These are phyloP conservation scores for Brachynemurus nebulosus DNA, from an alignment of 2,888 invertebrate species.

Conservation along the genomic window DNA sequence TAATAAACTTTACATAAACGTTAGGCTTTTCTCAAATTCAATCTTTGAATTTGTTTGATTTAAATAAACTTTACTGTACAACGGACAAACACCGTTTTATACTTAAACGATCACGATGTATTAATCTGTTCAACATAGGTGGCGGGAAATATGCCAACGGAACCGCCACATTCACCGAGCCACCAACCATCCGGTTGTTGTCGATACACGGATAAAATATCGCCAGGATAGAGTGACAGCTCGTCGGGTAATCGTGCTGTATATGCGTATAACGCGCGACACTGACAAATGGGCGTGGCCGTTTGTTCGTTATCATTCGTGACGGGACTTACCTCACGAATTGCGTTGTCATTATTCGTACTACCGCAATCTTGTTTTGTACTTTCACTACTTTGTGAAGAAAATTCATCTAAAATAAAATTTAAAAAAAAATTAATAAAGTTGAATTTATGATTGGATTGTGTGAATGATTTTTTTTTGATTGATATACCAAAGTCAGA, in stretches of 20 bases:
- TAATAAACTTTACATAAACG: too few relatives aligned
- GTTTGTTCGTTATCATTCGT: constrained; percentile 29
- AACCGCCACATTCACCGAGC: constrained; percentile 76
- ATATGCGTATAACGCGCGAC: constrained; percentile 78
- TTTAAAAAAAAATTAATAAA: background rate
- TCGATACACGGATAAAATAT: constrained; percentile 74
- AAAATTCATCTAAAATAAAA: constrained; percentile 53
- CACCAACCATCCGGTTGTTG: constrained; percentile 93
- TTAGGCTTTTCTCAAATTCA: too few relatives aligned
- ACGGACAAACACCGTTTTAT: too few relatives aligned
- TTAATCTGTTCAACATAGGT: constrained; percentile 79
- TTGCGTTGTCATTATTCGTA: constrained; percentile 14
- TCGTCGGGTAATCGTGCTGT: constrained; percentile 80
- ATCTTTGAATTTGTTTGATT: too few relatives aligned
- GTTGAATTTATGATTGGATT: background rate
- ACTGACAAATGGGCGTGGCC: constrained; percentile 48
- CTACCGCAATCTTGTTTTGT: constrained; percentile 32
- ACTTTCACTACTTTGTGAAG: constrained; percentile 51
- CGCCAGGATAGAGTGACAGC: constrained; percentile 54
- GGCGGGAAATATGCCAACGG: constrained; percentile 83
- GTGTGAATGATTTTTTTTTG: background rate
- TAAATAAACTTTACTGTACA: too few relatives aligned
- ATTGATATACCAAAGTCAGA: constrained; percentile 56
- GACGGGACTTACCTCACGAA: background rate
- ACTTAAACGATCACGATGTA: constrained; percentile 17